Conservation (phyloP, 2,888 invertebrate genomes). For the Teleiodes luculella region DNA sequence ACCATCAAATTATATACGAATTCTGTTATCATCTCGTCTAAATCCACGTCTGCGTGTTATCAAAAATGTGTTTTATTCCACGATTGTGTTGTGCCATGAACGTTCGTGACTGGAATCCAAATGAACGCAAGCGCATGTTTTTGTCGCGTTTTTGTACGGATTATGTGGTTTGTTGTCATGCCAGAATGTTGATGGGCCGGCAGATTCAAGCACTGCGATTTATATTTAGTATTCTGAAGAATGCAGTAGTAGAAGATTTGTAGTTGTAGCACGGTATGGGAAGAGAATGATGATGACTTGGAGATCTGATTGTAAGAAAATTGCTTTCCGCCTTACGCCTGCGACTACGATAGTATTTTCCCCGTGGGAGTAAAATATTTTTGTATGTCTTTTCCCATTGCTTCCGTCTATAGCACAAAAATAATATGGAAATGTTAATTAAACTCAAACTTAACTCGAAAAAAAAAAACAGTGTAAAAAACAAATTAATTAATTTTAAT, state of each 20-base stretch:
- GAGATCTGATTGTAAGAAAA: no score
- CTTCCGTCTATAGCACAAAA: no score
- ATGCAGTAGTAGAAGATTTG: not conserved
- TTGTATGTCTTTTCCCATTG: no score
- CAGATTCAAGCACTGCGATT: not conserved
- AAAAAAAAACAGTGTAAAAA: no score
- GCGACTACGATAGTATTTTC: no score
- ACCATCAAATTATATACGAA: no score
- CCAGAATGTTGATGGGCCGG: not conserved
- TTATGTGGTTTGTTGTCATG: not conserved
- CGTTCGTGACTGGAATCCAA: slow-evolving; percentile 7
- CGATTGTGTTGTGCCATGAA: not conserved
- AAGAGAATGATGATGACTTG: no score
- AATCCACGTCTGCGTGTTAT: not conserved
- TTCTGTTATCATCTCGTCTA: not conserved
- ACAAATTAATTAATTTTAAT: no score
- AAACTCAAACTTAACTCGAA: no score
- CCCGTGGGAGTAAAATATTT: no score
- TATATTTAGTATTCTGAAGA: not conserved
- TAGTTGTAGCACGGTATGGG: not conserved
- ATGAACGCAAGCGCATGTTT: slow-evolving; percentile 2
- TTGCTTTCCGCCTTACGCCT: no score
- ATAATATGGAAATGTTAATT: no score
- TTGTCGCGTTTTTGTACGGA: not conserved
- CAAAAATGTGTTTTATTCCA: slow-evolving; percentile 9